Base-by-base conservation (phyloP, 2,113 vertebrate genomes). In the Hymenochirus boettgeri region DNA sequence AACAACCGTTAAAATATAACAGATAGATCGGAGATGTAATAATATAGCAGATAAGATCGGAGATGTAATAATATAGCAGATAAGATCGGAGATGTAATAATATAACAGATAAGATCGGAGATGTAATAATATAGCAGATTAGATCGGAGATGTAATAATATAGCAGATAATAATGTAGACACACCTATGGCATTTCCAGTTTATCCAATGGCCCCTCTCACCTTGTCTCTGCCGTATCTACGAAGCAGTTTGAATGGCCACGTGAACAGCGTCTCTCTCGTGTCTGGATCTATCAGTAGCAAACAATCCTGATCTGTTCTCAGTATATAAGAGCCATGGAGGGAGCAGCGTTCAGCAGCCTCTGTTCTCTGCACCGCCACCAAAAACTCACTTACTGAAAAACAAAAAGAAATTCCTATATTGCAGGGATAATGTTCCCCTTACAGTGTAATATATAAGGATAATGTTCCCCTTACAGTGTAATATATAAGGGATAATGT, bases 171-270 rank as follows among this genome's bases (percentile, higher is more conserved):
- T 8, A 37, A 37, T 37, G 33, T 37, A 8, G 13, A 13, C 33
- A 37, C 13, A 37, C 33, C 33, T n/a, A n/a, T n/a, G n/a, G n/a
- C n/a, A n/a, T n/a, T n/a, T n/a, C n/a, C n/a, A n/a, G n/a, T n/a
- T n/a, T n/a, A n/a, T n/a, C n/a, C n/a, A n/a, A n/a, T n/a, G n/a
- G n/a, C n/a, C n/a, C n/a, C 21, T 9, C 86, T 57, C 57, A 99
- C 96, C 90, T 93, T 88, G 74, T 99, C 96, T 24, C 96, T 80
- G 27, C 96, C 96, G 0, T 98, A 99, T 82, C 96, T 86, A 2
- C 96, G 83, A 21, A 99, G 86, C 71, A 99, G 90, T 73, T 93
- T 93, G 73, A 97, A 98, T 13, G 96, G 94, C 96, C 96, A 99
- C 18, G 88, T 78, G 0, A 89, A 83, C 37, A 93, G 63, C 0